These are phyloP conservation scores for Austrolebias charrua DNA, from an alignment of 2,797 vertebrate genomes.

Conservation along the genomic window DNA sequence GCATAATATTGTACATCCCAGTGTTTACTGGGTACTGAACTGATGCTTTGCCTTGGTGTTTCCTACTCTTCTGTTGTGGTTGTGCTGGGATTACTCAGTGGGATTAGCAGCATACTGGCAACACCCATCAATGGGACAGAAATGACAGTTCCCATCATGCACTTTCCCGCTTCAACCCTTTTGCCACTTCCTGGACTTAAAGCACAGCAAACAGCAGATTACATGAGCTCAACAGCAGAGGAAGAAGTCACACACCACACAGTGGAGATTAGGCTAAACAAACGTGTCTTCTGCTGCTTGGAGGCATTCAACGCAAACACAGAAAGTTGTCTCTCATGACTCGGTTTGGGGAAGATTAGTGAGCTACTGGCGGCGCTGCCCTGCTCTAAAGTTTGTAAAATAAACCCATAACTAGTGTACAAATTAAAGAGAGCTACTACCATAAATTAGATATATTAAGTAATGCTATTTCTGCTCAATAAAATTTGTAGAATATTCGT, in stretches of 20 bases:
- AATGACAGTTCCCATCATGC: conserved; percentile 73
- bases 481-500: conserved; percentile 5
- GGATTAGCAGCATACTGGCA: conserved; percentile 75
- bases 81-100: conserved; percentile 66
- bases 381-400: conserved; percentile 29
- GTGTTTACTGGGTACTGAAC: conserved; percentile 5
- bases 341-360: conserved; percentile 63
- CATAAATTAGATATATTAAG: conserved; percentile 12
- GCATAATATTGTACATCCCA: neutral
- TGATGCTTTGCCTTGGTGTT: conserved; percentile 36
- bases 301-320: conserved; percentile 52
- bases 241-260: conserved; percentile 70
- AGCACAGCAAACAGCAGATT: conserved; percentile 73
- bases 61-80: conserved; percentile 61
- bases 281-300: conserved; percentile 55
- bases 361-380: conserved; percentile 30
- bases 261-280: conserved; percentile 66
- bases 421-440: conserved; percentile 17
- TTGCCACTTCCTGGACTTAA: conserved; percentile 54
- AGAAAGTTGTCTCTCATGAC: conserved; percentile 54
- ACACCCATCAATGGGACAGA: conserved; percentile 66
- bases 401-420: conserved; percentile 4
- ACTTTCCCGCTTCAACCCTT: conserved; percentile 53
- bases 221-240: conserved; percentile 60
- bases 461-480: conserved; percentile 9